Conservation (phyloP, 2,113 vertebrate genomes). For the Rhinichthys klamathensis region DNA sequence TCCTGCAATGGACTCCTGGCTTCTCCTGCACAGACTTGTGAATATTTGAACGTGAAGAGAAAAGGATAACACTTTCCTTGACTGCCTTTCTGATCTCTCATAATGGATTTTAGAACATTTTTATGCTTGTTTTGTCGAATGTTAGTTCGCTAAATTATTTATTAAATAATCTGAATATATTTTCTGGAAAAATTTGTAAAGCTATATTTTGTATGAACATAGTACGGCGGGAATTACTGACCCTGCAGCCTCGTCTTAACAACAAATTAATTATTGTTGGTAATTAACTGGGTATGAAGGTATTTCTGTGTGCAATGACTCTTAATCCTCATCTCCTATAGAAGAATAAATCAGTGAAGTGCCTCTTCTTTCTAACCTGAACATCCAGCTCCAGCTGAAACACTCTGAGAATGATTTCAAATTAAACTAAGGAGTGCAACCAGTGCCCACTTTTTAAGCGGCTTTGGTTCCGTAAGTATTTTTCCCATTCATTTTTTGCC, state of each 20-base stretch:
- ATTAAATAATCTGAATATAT: conserved; percentile 73
- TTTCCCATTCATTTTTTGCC: background rate
- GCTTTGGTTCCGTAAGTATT: background rate
- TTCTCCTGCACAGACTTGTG: conserved; percentile 69
- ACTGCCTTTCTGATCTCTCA: conserved; percentile 58
- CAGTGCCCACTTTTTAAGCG: background rate
- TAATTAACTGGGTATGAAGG: conserved; percentile 34
- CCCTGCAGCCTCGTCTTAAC: conserved; percentile 31
- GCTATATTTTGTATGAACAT: conserved; percentile 78
- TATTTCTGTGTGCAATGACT: conserved; percentile 35
- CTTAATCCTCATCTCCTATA: background rate
- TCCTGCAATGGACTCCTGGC: conserved; percentile 67
- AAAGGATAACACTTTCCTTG: conserved; percentile 36
- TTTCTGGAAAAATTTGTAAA: conserved; percentile 75
- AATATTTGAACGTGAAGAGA: conserved; percentile 46
- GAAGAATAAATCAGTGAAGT: conserved; percentile 33
- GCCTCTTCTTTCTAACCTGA: conserved; percentile 37
- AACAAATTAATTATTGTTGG: conserved; percentile 28
- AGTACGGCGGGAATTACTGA: conserved; percentile 64
- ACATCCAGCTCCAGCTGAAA: background rate
- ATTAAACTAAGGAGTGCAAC: background rate
- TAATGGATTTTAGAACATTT: conserved; percentile 61
- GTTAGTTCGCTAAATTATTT: conserved; percentile 68
- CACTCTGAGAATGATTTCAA: background rate
- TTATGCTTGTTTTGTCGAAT: conserved; percentile 62